phyloP scores from a whole-genome alignment of 2,113 vertebrate species.

The Carettochelys insculpta region DNA sequence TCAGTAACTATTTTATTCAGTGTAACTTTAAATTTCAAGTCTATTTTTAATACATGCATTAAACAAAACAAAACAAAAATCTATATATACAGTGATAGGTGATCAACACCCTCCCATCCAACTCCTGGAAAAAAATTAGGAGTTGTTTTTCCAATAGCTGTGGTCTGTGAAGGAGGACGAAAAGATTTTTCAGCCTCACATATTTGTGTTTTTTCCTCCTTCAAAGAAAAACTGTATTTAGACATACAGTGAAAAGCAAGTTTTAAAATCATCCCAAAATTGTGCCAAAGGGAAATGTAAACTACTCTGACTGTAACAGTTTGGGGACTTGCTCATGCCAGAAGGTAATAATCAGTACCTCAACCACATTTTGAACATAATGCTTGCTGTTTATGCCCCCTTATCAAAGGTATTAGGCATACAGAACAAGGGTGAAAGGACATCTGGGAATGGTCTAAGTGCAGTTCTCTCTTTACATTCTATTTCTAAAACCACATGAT shows the following conservation, averaged over 20 bases:
- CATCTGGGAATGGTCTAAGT: not conserved
- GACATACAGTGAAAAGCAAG: not conserved
- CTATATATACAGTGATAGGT: not conserved
- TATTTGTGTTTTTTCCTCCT: not conserved
- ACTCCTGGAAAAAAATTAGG: not conserved
- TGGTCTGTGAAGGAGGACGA: not conserved
- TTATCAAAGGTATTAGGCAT: not conserved
- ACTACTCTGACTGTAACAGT: not conserved
- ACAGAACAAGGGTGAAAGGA: not conserved
- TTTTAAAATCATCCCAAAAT: not conserved
- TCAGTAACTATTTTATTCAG: not conserved
- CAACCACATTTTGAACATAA: not conserved
- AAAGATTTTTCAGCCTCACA: not conserved
- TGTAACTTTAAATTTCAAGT: not conserved
- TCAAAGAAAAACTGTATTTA: not conserved
- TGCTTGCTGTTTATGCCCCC: not conserved
- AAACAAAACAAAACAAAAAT: no score
- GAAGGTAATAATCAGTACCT: not conserved
- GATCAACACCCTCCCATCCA: not conserved
- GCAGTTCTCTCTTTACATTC: not conserved
- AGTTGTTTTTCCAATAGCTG: not conserved
- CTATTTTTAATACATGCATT: not conserved
- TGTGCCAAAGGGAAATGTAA: not conserved
- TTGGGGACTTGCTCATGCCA: not conserved
- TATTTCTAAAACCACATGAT: not conserved